Base-by-base conservation (phyloP, 1,140 invertebrate species). In the Calephelis nemesis region DNA sequence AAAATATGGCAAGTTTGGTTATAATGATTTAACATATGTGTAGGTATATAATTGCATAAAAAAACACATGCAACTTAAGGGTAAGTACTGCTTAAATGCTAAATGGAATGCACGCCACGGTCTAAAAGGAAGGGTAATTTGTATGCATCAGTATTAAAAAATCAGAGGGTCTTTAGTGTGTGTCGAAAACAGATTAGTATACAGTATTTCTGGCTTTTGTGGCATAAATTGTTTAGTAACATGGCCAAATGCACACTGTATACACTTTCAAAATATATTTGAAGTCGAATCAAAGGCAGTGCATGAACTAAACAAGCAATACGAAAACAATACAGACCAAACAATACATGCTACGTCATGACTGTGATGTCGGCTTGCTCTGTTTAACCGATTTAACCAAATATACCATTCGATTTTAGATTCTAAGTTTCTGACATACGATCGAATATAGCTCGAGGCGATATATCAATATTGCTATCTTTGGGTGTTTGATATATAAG, bases 271-370 rank as follows among this genome's bases (percentile, higher is more conserved):
- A 70, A 68, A 74, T 70, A 30, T 42, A 70, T 65, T 65, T 62
- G 65, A 72, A 65, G 69, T 65, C 47, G 65, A 70, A 68, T 54
- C 62, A 54, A 72, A 75, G 68, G 68, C 72, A 71, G 67, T 49
- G 65, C 65, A 60, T 70, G 73, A 71, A 74, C 62, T 42, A 40
- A 68, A 69, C 70, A 75, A 66, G 62, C 70, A 63, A 69, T 68
- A 70, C 66, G 63, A 58, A 63, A 71, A 75, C 74, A 75, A 75
- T 75, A 68, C 68, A 70, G 68, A 68, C 30, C 63, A 72, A 75
- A 75, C 74, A 75, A 75, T 75, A 66, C 71, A 73, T 64, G 71
- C 74, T 70, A 67, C 71, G 71, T 75, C 71, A 75, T 68, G 71
- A 39, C 68, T 50, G 65, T 75, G 71, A 75, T 71, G 71, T 72